phyloP scores from a whole-genome alignment of 1,140 invertebrate genomes.

The Drosophila truncata region DNA sequence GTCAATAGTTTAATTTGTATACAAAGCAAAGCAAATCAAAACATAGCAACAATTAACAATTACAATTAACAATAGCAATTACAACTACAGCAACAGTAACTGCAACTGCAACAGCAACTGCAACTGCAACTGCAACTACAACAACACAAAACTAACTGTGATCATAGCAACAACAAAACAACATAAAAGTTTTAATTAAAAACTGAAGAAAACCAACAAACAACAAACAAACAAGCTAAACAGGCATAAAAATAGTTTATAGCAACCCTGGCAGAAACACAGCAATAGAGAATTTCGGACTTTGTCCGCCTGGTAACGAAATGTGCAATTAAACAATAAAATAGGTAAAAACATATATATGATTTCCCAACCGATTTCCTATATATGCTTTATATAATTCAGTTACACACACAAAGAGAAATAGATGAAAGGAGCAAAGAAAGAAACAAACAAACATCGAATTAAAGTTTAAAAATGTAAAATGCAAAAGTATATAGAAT shows the following conservation, averaged over 20 bases:
- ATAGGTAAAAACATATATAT: constrained; percentile 15
- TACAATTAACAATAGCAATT: constrained; percentile 52
- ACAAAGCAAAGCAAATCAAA: constrained; percentile 43
- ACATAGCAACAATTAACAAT: constrained; percentile 60
- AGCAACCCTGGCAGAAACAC: constrained; percentile 39
- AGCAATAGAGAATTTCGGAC: constrained; percentile 32
- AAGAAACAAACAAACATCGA: constrained; percentile 72
- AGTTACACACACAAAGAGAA: neutral
- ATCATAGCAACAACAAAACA: constrained; percentile 71
- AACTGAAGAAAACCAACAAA: constrained; percentile 9
- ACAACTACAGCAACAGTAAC: constrained; percentile 62
- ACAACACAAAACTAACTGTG: constrained; percentile 83
- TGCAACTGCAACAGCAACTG: constrained; percentile 54
- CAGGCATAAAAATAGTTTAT: constrained; percentile 43
- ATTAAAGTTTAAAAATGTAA: constrained; percentile 80
- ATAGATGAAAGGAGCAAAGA: constrained; percentile 24
- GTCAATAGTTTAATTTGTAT: constrained; percentile 77
- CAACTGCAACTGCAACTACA: constrained; percentile 68
- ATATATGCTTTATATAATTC: constrained; percentile 32
- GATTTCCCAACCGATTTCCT: constrained; percentile 26
- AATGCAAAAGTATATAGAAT: constrained; percentile 46
- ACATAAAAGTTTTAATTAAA: constrained; percentile 46
- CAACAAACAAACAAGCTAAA: constrained; percentile 49
- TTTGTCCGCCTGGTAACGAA: constrained; percentile 37
- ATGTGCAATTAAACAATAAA: constrained; percentile 70